Base-by-base conservation (phyloP, 2,888 invertebrate species). In the Leucozona laternaria region DNA sequence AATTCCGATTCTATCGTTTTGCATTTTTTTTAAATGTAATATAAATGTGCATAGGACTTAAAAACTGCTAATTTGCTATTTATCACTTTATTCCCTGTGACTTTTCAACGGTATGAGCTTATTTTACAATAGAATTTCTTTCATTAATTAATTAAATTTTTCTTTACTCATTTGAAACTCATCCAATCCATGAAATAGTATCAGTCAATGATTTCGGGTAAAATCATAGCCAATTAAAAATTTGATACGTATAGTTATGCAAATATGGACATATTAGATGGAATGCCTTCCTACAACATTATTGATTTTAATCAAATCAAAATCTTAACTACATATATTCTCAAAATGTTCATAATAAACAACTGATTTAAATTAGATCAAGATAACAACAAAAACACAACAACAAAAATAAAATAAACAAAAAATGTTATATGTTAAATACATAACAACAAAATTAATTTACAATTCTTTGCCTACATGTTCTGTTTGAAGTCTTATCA, bases 391-490 rank as follows among this genome's bases (percentile, higher is more conserved):
- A 20, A 40, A 11, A 5, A 17, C 4, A n/a, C 13, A n/a, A 40
- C 22, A 31, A 15, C 48, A 20, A 8, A 13, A 15, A 25, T 11
- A 25, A 40, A 50, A n/a, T 28, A 8, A n/a, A n/a, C n/a, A n/a
- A n/a, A n/a, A n/a, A n/a, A n/a, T n/a, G n/a, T n/a, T n/a, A n/a
- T n/a, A n/a, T n/a, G n/a, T 2, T 11, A n/a, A 11, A 58, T 13
- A 5, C 13, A 58, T 28, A 20, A 50, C 8, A 71, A 72, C 50
- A 53, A 66, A 57, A 81, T 13, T 25, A 60, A 85, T 22, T 77
- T 73, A 81, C 78, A 78, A 82, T 82, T 81, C 64, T 11, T 28
- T 73, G 78, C 82, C 86, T 78, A 86, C 86, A 82, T 82, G 78
- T 79, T 72, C n/a, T 48, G 22, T 28, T 62, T 50, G 34, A 70